Evolutionary conservation across 2,113 vertebrate genomes (phyloP).

Genomic region (Leucoraja erinaceus): DNA sequence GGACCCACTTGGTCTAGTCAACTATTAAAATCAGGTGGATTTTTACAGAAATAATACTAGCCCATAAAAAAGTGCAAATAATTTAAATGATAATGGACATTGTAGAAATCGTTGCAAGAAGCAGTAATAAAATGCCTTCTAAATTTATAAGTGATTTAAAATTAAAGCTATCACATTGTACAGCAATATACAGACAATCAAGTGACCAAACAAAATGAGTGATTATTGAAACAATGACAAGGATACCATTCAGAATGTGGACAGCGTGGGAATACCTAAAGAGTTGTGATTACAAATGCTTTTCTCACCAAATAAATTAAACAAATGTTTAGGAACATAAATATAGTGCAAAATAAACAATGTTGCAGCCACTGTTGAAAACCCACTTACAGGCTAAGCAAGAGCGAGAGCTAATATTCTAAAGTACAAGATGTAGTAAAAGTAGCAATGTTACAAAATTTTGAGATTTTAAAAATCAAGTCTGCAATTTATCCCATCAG

Average conservation of each 20-base stretch:
- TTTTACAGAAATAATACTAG: no score
- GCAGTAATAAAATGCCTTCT: background rate
- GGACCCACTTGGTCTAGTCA: no score
- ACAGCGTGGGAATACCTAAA: background rate
- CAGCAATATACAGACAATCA: no score
- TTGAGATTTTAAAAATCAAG: no score
- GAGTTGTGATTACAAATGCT: background rate
- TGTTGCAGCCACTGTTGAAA: background rate
- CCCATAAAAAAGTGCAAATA: no score
- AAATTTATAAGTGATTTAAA: background rate
- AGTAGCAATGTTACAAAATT: no score
- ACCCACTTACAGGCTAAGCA: background rate
- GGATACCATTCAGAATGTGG: background rate
- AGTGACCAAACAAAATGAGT: no score
- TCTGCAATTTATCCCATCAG: no score
- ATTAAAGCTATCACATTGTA: background rate
- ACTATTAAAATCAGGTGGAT: no score
- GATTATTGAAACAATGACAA: background rate
- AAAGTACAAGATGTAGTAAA: background rate
- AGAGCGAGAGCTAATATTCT: background rate
- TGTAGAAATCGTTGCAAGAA: background rate
- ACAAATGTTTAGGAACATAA: background rate
- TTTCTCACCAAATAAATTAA: background rate
- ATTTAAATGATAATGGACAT: background rate
- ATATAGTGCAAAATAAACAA: background rate